phyloP scores from a whole-genome alignment of 2,888 invertebrate genomes.

The Endomychus coccineus region DNA sequence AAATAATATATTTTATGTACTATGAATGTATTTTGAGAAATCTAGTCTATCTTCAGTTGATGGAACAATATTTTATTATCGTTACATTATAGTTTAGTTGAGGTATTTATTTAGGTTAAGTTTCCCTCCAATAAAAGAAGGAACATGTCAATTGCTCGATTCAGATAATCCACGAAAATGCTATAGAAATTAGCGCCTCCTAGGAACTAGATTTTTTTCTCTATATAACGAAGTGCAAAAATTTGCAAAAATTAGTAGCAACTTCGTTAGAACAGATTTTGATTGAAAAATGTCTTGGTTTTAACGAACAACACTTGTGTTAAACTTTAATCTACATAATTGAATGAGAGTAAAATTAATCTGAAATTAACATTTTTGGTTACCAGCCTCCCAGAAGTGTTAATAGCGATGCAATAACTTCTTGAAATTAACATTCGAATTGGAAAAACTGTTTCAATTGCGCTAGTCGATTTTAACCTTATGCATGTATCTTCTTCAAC shows the following conservation, averaged over 20 bases:
- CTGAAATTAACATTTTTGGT: slow-evolving; percentile 34
- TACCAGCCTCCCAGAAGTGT: slow-evolving; percentile 40
- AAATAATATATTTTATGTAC: no score
- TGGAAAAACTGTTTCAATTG: no score
- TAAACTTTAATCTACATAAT: neutral
- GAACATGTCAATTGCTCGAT: no score
- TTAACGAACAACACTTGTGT: neutral
- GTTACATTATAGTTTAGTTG: slow-evolving; percentile 7
- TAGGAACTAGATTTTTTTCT: neutral
- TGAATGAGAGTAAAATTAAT: no score
- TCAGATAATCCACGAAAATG: no score
- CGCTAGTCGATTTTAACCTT: no score
- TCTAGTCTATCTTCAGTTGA: slow-evolving; percentile 7
- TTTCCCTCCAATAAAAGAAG: no score
- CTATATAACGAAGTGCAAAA: slow-evolving; percentile 5
- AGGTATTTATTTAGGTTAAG: no score
- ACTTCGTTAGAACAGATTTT: no score
- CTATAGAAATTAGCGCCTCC: neutral
- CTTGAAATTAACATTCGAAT: neutral
- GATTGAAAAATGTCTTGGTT: no score
- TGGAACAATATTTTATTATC: slow-evolving; percentile 1
- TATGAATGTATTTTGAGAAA: slow-evolving; percentile 4
- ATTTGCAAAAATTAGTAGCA: slow-evolving; percentile 2
- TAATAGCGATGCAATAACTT: slow-evolving; percentile 22
- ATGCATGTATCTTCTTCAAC: no score